phyloP scores from a whole-genome alignment of 1,140 invertebrate species.

The Bombyx mandarina region DNA sequence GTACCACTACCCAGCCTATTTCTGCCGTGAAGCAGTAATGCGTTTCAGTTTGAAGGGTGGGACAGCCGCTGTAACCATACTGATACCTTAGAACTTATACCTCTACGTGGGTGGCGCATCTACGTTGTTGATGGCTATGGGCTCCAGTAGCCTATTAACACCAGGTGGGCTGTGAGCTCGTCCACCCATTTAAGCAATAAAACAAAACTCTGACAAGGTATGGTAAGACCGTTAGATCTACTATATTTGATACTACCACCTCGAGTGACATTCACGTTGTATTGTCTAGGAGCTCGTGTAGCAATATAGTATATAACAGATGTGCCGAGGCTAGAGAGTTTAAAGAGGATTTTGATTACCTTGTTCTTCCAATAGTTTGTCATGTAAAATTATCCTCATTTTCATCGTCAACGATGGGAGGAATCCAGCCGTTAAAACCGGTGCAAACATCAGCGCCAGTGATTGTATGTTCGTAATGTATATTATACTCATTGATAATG shows the following conservation, averaged over 20 bases:
- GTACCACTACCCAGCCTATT: too few relatives aligned
- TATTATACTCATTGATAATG: background rate
- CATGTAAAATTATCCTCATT: slow-evolving; percentile 7
- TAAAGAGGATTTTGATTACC: slow-evolving; percentile 2
- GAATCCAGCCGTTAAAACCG: slow-evolving; percentile 1
- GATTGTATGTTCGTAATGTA: background rate
- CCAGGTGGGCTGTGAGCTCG: too few relatives aligned
- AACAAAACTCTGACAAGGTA: too few relatives aligned
- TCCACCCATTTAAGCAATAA: too few relatives aligned
- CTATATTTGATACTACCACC: background rate
- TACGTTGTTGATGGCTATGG: too few relatives aligned
- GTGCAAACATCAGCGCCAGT: slow-evolving; percentile 6
- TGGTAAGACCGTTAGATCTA: too few relatives aligned
- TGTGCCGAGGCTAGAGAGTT: background rate
- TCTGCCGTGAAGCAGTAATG: too few relatives aligned
- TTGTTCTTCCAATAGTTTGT: slow-evolving; percentile 12
- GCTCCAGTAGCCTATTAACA: too few relatives aligned
- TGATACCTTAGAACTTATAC: too few relatives aligned
- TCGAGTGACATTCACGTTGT: background rate
- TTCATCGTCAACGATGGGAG: slow-evolving; percentile 5
- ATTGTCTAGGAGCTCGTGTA: background rate
- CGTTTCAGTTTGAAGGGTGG: too few relatives aligned
- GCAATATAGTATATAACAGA: background rate
- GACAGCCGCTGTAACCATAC: too few relatives aligned
- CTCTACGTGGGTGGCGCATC: too few relatives aligned